These are phyloP conservation scores for Leucophenga varia DNA, from an alignment of 1,140 invertebrate genomes.

Conservation along the genomic window DNA sequence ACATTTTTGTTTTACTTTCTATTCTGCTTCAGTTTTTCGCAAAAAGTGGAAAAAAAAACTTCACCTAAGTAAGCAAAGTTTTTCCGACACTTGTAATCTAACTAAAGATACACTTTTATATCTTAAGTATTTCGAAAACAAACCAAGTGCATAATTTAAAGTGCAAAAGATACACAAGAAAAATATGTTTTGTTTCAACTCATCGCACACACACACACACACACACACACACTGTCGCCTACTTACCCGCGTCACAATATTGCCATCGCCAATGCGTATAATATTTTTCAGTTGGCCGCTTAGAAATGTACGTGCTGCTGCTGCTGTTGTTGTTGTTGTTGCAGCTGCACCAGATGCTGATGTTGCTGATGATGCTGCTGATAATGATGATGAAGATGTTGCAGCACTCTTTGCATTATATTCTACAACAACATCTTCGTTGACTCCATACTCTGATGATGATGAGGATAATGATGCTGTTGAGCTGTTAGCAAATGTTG, in stretches of 20 bases:
- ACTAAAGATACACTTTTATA: too few species aligned
- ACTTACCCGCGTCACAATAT: conserved; percentile 42
- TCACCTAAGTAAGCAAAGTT: too few species aligned
- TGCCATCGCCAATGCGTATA: conserved; percentile 47
- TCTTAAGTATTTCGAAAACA: too few species aligned
- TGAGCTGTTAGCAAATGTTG: conserved; percentile 13
- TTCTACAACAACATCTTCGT: too few species aligned
- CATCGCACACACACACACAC: conserved; percentile 27
- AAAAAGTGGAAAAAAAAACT: too few species aligned
- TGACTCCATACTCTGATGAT: too few species aligned
- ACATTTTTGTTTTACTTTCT: too few species aligned
- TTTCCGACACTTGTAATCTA: too few species aligned
- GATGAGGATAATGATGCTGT: conserved; percentile 1
- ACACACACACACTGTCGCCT: conserved; percentile 27
- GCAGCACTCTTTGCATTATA: background rate
- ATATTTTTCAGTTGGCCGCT: conserved; percentile 33
- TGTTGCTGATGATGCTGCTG: conserved; percentile 7
- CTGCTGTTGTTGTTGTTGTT: conserved; percentile 2
- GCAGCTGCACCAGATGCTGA: conserved; percentile 5
- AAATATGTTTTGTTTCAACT: too few species aligned
- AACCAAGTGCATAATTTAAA: too few species aligned
- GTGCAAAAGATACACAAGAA: too few species aligned
- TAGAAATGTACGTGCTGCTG: conserved; percentile 11
- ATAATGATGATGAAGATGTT: conserved; percentile 15
- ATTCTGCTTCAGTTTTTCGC: too few species aligned